A percentile compares a stretch with the other conserved stretches of the same genome.
These are phyloP conservation scores for Pheosia tremula DNA, from an alignment of 2,888 invertebrate species.

Conservation along the genomic window DNA sequence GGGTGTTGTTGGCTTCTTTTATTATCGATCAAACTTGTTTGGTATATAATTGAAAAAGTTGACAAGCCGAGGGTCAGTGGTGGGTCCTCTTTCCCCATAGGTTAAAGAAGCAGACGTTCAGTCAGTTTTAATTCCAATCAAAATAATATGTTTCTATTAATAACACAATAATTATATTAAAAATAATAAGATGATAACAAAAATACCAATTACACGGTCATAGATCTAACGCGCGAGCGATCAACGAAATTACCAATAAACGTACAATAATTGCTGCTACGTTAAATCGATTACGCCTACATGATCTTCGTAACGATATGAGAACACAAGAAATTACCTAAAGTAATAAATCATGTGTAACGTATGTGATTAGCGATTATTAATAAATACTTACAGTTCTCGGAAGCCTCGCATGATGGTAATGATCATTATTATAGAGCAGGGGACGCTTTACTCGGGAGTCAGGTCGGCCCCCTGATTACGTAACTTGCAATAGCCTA, in stretches of 20 bases:
- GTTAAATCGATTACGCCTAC: neutral
- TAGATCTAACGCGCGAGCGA: neutral
- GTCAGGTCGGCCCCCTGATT: no score
- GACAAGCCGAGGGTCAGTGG: no score
- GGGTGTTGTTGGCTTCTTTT: no score
- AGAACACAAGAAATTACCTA: constrained; percentile 12
- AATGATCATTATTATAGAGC: neutral
- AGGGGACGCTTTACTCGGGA: neutral
- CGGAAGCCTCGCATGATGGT: constrained; percentile 21
- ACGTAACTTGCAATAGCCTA: no score
- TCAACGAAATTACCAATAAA: constrained; percentile 3
- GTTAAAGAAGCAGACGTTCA: no score
- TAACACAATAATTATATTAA: no score
- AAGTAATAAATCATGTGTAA: constrained; percentile 30
- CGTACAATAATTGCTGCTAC: neutral
- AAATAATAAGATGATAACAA: neutral
- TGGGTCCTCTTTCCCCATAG: no score
- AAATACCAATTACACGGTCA: neutral
- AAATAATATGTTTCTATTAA: no score
- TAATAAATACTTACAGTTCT: constrained; percentile 28
- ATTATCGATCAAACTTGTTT: no score
- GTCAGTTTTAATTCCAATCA: no score
- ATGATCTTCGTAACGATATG: constrained; percentile 9
- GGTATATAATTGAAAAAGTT: no score
- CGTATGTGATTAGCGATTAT: constrained; percentile 31